Conservation (phyloP, 2,888 invertebrate genomes). For the Cheilosia urbana region DNA sequence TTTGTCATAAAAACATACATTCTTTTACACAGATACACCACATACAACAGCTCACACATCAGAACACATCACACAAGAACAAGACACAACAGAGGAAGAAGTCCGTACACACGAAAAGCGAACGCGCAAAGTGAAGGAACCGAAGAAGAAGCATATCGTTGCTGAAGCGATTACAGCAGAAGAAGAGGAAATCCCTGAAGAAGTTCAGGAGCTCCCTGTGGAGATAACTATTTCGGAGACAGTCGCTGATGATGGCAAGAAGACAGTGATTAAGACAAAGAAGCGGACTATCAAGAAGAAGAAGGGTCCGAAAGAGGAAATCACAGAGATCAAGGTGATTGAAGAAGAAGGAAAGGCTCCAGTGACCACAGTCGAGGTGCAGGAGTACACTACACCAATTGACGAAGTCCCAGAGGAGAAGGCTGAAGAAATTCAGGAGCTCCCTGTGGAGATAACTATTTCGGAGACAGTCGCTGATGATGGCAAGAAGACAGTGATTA, state of each 20-base stretch:
- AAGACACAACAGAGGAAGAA: constrained; percentile 76
- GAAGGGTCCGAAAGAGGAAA: constrained; percentile 79
- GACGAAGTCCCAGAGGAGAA: constrained; percentile 78
- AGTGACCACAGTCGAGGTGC: constrained; percentile 79
- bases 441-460: constrained; percentile 80
- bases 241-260: constrained; percentile 80
- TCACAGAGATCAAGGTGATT: constrained; percentile 64
- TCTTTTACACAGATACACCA: constrained; percentile 82
- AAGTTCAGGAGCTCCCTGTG: constrained; percentile 80
- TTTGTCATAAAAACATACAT: constrained; percentile 77
- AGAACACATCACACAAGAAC: constrained; percentile 83
- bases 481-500: constrained; percentile 80
- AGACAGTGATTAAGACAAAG: constrained; percentile 80
- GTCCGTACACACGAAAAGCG: constrained; percentile 80
- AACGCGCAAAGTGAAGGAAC: constrained; percentile 76
- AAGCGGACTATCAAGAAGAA: constrained; percentile 82
- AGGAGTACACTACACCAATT: constrained; percentile 79
- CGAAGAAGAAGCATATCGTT: constrained; percentile 63
- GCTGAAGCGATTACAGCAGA: neutral
- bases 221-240: constrained; percentile 81
- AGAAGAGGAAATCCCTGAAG: constrained; percentile 26
- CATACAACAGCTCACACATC: constrained; percentile 81
- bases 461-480: constrained; percentile 81
- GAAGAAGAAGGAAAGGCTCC: constrained; percentile 80
- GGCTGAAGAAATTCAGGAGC: constrained; percentile 78